A percentile compares a stretch with the other conserved stretches of the same genome.
These are phyloP conservation scores for Struthidea cinerea DNA, from an alignment of 2,113 vertebrate genomes.

Conservation along the genomic window DNA sequence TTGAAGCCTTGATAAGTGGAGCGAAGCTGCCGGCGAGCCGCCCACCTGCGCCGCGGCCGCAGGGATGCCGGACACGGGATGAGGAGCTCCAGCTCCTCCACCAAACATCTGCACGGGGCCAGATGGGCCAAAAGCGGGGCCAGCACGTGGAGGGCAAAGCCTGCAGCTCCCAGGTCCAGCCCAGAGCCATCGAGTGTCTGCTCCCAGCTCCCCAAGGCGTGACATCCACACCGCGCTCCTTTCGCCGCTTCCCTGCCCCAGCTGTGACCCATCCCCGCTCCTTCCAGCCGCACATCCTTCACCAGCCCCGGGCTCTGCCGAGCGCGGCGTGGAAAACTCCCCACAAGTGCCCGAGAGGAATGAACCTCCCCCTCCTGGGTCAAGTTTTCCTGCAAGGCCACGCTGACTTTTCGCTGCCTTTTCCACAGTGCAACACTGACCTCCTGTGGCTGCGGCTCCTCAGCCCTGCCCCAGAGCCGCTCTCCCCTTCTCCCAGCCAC, in stretches of 20 bases:
- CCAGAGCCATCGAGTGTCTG: background rate
- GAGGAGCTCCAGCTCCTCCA: accelerated
- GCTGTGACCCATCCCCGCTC: accelerated
- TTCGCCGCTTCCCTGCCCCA: background rate
- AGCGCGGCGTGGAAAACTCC: background rate
- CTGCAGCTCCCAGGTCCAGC: accelerated
- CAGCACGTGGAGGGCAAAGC: accelerated
- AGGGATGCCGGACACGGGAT: background rate
- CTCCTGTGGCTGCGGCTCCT: constrained; percentile 45
- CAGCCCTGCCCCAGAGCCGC: background rate
- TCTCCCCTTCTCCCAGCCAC: background rate
- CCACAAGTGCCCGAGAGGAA: background rate
- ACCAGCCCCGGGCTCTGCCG: background rate
- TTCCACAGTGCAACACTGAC: constrained; percentile 65
- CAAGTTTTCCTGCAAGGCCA: constrained; percentile 4
- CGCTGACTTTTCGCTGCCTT: background rate
- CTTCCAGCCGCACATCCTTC: background rate
- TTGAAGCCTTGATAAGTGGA: background rate
- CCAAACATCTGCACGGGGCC: accelerated
- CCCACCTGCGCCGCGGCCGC: background rate
- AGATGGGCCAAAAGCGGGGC: background rate
- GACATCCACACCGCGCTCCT: background rate
- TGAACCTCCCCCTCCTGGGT: background rate
- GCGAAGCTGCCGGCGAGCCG: background rate
- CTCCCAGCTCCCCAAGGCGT: background rate